These are phyloP conservation scores for Lobophora halterata DNA, from an alignment of 2,888 invertebrate species.

Conservation along the genomic window DNA sequence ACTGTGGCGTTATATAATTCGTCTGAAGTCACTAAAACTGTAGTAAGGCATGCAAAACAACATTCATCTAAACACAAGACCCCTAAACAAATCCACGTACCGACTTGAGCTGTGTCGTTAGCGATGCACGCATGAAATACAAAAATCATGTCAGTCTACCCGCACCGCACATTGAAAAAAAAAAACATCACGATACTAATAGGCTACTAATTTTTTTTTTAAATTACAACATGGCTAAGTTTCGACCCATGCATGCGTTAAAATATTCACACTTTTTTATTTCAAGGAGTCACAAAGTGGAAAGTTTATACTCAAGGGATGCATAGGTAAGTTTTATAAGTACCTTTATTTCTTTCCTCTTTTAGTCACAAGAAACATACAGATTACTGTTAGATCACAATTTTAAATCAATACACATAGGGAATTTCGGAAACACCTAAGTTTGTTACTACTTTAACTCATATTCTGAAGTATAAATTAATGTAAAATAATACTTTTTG, in stretches of 20 bases:
- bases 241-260: constrained; percentile 19
- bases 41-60: constrained; percentile 19
- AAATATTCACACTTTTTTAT: background rate
- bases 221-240: constrained; percentile 12
- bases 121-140: constrained; percentile 62
- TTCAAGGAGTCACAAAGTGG: background rate
- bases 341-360: constrained; percentile 27
- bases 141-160: constrained; percentile 56
- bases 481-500: too few relatives aligned
- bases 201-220: constrained; percentile 1
- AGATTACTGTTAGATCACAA: constrained; percentile 14
- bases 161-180: constrained; percentile 25
- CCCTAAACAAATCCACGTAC: constrained; percentile 54
- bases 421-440: constrained; percentile 3
- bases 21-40: too few relatives aligned
- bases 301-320: constrained; percentile 8
- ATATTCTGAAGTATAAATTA: too few relatives aligned
- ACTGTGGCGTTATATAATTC: too few relatives aligned
- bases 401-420: constrained; percentile 13
- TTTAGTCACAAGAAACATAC: constrained; percentile 22
- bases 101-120: constrained; percentile 74
- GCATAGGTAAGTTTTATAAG: constrained; percentile 12
- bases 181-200: background rate
- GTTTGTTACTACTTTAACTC: background rate
- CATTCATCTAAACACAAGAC: constrained; percentile 26